Evolutionary conservation across 1,140 invertebrate species (phyloP), one percentile per base, ranked within the genome.

Genomic region (Apis cerana): DNA sequence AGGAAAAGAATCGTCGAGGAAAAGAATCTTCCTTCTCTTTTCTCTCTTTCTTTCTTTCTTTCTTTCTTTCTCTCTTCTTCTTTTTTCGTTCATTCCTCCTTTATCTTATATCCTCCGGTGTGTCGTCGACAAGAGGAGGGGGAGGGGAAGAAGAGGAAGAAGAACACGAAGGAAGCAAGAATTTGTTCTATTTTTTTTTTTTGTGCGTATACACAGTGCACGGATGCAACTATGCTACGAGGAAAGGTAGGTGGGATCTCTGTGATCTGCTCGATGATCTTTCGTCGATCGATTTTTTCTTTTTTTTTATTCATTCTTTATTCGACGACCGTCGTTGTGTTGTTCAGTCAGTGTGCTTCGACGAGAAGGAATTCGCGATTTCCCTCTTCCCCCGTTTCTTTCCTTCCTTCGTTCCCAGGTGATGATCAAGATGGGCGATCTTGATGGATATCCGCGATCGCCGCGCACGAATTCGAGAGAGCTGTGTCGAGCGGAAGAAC

Each of bases 221-320:
- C 54, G 84, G 87, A 83, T 90, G 91, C 90, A 90, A 87, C 58
- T 91, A 94, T 94, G 93, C 86, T 88, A 80, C 88, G 88, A 85
- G 87, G 87, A 75, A 92, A 94, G 92, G 92, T 93, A 93, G 72
- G 86, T 90, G 61, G 13, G 15, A 61, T 61, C 12, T 8, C 23
- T n/a, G 12, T 23, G 7, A 3, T 23, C 7, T 23, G n/a, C n/a
- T 62, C 59, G 59, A 23, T 11, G 11, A 11, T 11, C 50, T 52
- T 52, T 52, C 13, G 50, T 52, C 52, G 21, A 59, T 11, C 21
- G 58, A n/a, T 21, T 10, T 11, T 59, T n/a, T 17, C n/a, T 59
- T 12, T 21, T 59, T n/a, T 21, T 59, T 43, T 7, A 27, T 27
- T 27, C 27, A 27, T 43, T 4, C 23, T 61, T 27, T 21, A 23